phyloP scores from a whole-genome alignment of 2,797 vertebrate genomes.

The Falco peregrinus region DNA sequence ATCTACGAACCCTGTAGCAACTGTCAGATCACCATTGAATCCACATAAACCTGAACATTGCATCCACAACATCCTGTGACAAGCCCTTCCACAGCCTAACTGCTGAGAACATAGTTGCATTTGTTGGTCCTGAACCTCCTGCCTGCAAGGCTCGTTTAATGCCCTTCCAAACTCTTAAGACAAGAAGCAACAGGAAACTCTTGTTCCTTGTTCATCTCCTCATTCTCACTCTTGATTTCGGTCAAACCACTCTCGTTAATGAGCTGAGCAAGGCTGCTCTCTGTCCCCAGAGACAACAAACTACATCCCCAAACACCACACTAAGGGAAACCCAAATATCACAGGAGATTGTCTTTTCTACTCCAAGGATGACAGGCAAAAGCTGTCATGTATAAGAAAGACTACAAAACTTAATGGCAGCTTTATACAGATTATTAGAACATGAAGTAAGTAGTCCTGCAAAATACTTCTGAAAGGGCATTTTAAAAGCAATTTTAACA shows the following conservation, averaged over 20 bases:
- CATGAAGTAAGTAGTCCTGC: neutral
- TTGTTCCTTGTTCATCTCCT: neutral
- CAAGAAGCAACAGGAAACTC: neutral
- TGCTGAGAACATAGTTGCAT: neutral
- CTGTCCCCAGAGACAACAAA: neutral
- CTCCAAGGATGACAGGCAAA: neutral
- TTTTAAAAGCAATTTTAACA: neutral
- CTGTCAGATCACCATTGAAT: neutral
- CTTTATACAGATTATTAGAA: neutral
- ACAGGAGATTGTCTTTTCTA: neutral
- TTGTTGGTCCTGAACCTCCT: neutral
- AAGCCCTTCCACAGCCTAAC: neutral
- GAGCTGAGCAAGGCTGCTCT: neutral
- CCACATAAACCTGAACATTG: neutral
- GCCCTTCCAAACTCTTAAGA: neutral
- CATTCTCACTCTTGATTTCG: neutral
- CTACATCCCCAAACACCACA: neutral
- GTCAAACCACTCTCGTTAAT: neutral
- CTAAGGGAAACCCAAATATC: neutral
- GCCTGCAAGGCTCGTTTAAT: neutral
- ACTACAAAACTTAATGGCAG: neutral
- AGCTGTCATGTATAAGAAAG: neutral
- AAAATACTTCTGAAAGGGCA: neutral
- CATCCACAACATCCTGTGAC: neutral
- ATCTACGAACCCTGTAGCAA: neutral